These are phyloP conservation scores for Flexamia atlantica DNA, from an alignment of 2,888 invertebrate genomes.

Conservation along the genomic window DNA sequence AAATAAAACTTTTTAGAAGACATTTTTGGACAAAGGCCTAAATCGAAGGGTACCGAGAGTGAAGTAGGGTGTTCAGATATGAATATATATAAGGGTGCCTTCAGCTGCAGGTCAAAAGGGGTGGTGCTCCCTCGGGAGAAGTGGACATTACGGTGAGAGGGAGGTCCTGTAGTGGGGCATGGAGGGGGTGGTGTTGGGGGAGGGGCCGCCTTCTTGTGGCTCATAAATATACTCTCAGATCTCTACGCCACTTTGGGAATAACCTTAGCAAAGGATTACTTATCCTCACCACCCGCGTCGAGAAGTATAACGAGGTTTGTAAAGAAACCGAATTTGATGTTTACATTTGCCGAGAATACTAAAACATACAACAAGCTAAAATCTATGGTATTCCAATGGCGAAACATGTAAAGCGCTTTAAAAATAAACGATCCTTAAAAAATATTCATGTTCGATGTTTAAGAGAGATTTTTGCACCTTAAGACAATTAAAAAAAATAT, in stretches of 20 bases:
- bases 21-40: slow-evolving; percentile 34
- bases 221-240: slow-evolving; percentile 50
- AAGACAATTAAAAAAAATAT: no score
- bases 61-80: slow-evolving; percentile 46
- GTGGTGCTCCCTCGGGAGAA: slow-evolving; percentile 40
- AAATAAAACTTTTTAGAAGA: slow-evolving; percentile 2
- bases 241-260: slow-evolving; percentile 23
- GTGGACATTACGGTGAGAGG: slow-evolving; percentile 54
- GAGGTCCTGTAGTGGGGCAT: not conserved
- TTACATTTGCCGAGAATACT: no score
- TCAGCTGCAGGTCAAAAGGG: slow-evolving; percentile 57
- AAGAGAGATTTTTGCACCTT: no score
- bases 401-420: no score
- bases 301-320: no score
- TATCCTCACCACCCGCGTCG: not conserved
- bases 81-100: slow-evolving; percentile 58
- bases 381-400: no score
- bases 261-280: not conserved
- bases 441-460: no score
- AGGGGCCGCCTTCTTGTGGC: not conserved
- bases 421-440: no score
- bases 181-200: slow-evolving; percentile 5
- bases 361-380: no score
- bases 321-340: no score
- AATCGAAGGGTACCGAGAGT: slow-evolving; percentile 27